These are phyloP conservation scores for Isichthys henryi DNA, from an alignment of 2,113 vertebrate genomes.

Conservation along the genomic window DNA sequence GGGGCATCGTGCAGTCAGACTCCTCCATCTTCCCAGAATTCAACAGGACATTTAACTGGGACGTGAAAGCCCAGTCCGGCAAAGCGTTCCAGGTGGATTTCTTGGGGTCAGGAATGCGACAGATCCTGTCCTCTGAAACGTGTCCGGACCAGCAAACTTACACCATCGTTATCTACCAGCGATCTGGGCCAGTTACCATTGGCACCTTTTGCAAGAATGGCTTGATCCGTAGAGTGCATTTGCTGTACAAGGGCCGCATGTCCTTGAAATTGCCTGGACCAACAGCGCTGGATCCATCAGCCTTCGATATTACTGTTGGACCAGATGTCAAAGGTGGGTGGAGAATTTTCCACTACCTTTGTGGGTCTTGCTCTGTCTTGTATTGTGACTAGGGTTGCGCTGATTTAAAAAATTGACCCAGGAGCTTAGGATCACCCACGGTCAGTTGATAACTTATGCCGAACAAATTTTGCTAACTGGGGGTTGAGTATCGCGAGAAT, in stretches of 20 bases:
- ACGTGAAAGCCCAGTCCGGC: slow-evolving; percentile 54
- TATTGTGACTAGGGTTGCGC: neutral
- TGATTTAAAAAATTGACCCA: neutral
- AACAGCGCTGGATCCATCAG: slow-evolving; percentile 43
- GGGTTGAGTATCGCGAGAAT: neutral
- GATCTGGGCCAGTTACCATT: slow-evolving; percentile 43
- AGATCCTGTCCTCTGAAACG: slow-evolving; percentile 54
- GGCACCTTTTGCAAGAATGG: slow-evolving; percentile 83
- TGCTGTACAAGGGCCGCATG: slow-evolving; percentile 57
- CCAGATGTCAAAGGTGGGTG: slow-evolving; percentile 69
- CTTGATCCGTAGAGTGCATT: slow-evolving; percentile 61
- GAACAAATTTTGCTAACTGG: neutral
- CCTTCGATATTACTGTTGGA: slow-evolving; percentile 67
- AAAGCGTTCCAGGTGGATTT: slow-evolving; percentile 71
- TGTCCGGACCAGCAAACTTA: slow-evolving; percentile 68
- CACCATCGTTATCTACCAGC: slow-evolving; percentile 51
- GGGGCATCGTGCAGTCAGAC: slow-evolving; percentile 57
- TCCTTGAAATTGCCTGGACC: slow-evolving; percentile 57
- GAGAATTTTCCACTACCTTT: neutral
- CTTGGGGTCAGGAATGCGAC: slow-evolving; percentile 60
- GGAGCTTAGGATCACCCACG: neutral
- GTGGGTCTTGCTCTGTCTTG: neutral
- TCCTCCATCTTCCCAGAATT: slow-evolving; percentile 59
- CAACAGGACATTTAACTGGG: slow-evolving; percentile 76
- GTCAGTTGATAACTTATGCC: neutral